Evolutionary conservation across 2,888 invertebrate genomes (phyloP), one percentile per base, ranked within the genome.

Genomic region (Sphaeridia pumilis): DNA sequence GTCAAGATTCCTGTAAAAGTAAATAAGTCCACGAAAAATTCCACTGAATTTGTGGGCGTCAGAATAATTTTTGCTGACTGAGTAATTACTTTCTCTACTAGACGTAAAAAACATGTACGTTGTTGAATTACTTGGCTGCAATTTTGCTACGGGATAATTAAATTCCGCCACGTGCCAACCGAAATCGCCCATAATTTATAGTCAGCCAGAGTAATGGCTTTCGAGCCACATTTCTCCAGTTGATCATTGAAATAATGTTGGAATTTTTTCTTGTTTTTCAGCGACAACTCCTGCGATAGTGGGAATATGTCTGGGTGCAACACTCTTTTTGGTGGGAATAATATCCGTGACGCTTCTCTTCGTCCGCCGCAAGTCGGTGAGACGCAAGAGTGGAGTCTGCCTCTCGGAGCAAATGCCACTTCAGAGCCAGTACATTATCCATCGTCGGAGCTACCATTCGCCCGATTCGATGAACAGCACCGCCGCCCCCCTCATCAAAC

Each of bases 271-370:
- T n/a, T n/a, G n/a, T n/a, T n/a, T 73, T 72, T 2, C 70, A 77
- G 77, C 76, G 60, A 73, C 75, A 65, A 73, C 75, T 54, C 73
- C 74, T 46, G 75, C 78, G 27, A 72, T 82, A 58, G 73, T 81
- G 34, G 80, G 76, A 44, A 73, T 82, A 66, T 78, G 79, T 67
- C 70, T 81, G 58, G 81, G 78, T 28, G 76, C 76, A 46, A 73
- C 77, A 28, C 72, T 79, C 49, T 75, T 81, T 63, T 71, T 77
- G 28, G 67, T 79, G 31, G 74, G 77, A 56, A 73, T 80, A 61
- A 75, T 77, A 28, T 78, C 78, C 7, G 76, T 79, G 61, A 78
- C 78, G 25, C 80, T 80, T 70, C 78, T 79, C 71, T 80, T 81
- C 67, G 79, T 79, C 68, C 74, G 79, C 52, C 75, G 79, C 14